These are phyloP conservation scores for Indicator indicator DNA, from an alignment of 2,113 vertebrate genomes.

Conservation along the genomic window DNA sequence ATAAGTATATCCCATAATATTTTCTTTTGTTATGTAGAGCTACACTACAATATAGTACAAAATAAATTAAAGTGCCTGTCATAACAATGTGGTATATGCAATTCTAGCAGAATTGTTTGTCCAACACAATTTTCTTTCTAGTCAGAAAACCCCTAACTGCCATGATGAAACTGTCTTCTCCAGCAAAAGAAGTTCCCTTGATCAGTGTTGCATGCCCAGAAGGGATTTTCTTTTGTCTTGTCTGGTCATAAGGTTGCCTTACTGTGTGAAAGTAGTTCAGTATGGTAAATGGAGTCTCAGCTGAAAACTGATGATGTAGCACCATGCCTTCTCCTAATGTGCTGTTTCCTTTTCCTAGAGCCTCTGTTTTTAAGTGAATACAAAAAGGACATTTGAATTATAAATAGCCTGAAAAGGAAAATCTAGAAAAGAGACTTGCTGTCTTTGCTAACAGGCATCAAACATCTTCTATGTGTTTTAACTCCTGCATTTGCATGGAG, in stretches of 20 bases:
- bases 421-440: not conserved
- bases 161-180: conserved; percentile 40
- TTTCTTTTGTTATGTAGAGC: conserved; percentile 34
- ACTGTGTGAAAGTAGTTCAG: conserved; percentile 10
- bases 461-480: not conserved
- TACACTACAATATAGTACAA: not conserved
- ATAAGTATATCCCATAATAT: not conserved
- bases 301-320: not conserved
- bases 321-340: not conserved
- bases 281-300: conserved; percentile 1
- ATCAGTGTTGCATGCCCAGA: conserved; percentile 3
- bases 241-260: conserved; percentile 24
- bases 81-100: conserved; percentile 37
- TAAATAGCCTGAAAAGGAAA: conserved; percentile 10
- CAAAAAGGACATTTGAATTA: not conserved
- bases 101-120: conserved; percentile 55
- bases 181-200: conserved; percentile 36
- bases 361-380: not conserved
- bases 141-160: conserved; percentile 12
- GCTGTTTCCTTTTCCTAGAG: not conserved
- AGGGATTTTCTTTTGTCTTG: conserved; percentile 28
- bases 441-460: not conserved
- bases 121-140: conserved; percentile 52
- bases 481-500: not conserved
- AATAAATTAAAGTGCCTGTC: conserved; percentile 49